Conservation (phyloP, 92 coral and sea anemone genomes). For the Epizoanthus fatuus region DNA sequence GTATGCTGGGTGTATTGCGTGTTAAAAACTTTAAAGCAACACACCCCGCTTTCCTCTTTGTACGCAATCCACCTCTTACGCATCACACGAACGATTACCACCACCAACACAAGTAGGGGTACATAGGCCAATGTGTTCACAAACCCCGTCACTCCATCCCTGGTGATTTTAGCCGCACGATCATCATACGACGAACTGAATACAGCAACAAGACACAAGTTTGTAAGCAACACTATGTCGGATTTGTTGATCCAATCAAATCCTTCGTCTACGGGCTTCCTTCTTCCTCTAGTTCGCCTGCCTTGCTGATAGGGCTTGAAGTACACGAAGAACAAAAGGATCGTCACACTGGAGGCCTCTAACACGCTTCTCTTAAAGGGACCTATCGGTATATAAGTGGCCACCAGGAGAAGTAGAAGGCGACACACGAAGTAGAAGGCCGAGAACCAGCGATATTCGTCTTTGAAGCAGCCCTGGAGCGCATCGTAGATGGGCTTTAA, state of each 20-base stretch:
- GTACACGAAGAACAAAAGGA: constrained; percentile 77
- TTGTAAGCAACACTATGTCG: constrained; percentile 83
- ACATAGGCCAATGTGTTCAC: constrained; percentile 76
- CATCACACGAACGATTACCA: constrained; percentile 23
- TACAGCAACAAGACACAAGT: constrained; percentile 79
- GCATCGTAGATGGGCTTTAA: constrained; percentile 80
- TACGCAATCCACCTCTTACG: neutral
- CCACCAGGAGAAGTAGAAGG: constrained; percentile 59
- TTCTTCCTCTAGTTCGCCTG: neutral
- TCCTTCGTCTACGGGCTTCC: neutral
- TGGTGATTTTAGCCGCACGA: constrained; percentile 12
- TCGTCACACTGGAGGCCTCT: constrained; percentile 65
- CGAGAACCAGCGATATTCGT: constrained; percentile 94
- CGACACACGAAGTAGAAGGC: constrained; percentile 96
- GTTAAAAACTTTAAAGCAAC: neutral
- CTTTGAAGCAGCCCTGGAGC: constrained; percentile 92
- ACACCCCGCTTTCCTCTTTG: neutral
- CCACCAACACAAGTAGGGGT: constrained; percentile 70
- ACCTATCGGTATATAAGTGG: constrained; percentile 62
- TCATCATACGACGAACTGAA: constrained; percentile 69
- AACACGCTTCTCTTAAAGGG: constrained; percentile 65
- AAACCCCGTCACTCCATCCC: constrained; percentile 13
- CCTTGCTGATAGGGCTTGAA: constrained; percentile 76
- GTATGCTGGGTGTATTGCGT: neutral
- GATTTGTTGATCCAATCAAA: constrained; percentile 85